These are phyloP conservation scores for Stegostoma tigrinum DNA, from an alignment of 2,113 vertebrate species.

Conservation along the genomic window DNA sequence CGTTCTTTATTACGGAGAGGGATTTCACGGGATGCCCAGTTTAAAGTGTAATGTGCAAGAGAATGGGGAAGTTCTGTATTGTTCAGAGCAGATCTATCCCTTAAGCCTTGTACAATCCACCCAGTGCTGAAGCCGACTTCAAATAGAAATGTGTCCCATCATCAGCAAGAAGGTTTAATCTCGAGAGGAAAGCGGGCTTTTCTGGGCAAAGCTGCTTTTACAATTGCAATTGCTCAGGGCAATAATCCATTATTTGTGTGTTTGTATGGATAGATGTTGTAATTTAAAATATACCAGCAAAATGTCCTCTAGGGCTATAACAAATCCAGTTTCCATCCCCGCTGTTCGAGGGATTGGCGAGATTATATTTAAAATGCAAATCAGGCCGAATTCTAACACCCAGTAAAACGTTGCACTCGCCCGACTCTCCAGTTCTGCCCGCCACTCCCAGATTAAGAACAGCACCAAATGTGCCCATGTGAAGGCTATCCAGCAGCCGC, in stretches of 20 bases:
- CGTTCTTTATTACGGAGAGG: neutral
- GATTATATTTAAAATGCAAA: neutral
- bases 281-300: neutral
- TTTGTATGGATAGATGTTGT: neutral
- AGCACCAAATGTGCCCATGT: neutral
- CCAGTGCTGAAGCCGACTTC: neutral
- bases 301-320: neutral
- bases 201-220: neutral
- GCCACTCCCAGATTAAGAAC: neutral
- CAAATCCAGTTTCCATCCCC: too few species aligned
- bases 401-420: neutral
- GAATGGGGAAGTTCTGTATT: conserved; percentile 52
- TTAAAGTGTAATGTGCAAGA: conserved; percentile 54
- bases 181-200: neutral
- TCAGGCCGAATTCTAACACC: neutral
- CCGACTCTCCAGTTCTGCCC: neutral
- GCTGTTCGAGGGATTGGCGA: neutral
- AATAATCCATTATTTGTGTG: neutral
- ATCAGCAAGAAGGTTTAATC: neutral
- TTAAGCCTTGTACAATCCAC: conserved; percentile 47
- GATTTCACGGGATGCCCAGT: conserved; percentile 38
- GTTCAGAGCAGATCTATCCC: conserved; percentile 48
- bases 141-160: neutral
- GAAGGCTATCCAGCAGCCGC: too few species aligned
- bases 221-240: neutral